Conservation (phyloP, 2,888 invertebrate genomes). For the Chouioia cunea region DNA sequence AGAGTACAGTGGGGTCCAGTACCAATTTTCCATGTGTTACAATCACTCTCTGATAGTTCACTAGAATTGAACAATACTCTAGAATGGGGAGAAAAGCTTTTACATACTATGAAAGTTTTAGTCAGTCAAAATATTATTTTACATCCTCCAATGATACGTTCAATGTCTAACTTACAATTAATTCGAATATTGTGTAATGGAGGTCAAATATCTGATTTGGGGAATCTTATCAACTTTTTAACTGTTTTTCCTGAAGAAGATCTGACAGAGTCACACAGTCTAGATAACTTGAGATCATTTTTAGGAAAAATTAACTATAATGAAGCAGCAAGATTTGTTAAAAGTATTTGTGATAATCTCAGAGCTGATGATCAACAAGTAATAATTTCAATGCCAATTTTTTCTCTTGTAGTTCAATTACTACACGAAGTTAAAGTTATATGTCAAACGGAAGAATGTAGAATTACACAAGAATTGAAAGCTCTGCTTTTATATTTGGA, state of each 20-base stretch:
- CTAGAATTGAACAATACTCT: slow-evolving; percentile 16
- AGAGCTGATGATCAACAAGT: slow-evolving; percentile 16
- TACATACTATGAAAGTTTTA: slow-evolving; percentile 53
- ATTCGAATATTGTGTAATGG: slow-evolving; percentile 50
- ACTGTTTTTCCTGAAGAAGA: slow-evolving; percentile 51
- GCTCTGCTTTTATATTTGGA: slow-evolving; percentile 51
- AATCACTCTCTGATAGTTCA: slow-evolving; percentile 28
- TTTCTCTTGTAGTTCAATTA: slow-evolving; percentile 55
- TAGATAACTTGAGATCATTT: slow-evolving; percentile 47
- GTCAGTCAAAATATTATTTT: slow-evolving; percentile 53
- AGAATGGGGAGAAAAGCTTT: slow-evolving; percentile 45
- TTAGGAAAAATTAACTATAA: slow-evolving; percentile 31
- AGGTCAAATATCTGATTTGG: slow-evolving; percentile 46
- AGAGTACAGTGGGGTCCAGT: slow-evolving; percentile 64
- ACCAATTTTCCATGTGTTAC: slow-evolving; percentile 61
- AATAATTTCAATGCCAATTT: slow-evolving; percentile 46
- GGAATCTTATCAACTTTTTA: slow-evolving; percentile 50
- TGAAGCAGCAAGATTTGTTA: slow-evolving; percentile 50
- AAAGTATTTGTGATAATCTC: slow-evolving; percentile 42
- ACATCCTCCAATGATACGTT: slow-evolving; percentile 53
- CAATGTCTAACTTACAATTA: slow-evolving; percentile 59
- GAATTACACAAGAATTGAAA: slow-evolving; percentile 45
- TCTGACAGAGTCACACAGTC: slow-evolving; percentile 42
- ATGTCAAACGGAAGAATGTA: slow-evolving; percentile 43
- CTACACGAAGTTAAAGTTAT: slow-evolving; percentile 55